These are phyloP conservation scores for Cydia strobilella DNA, from an alignment of 1,140 invertebrate species.

Conservation along the genomic window DNA sequence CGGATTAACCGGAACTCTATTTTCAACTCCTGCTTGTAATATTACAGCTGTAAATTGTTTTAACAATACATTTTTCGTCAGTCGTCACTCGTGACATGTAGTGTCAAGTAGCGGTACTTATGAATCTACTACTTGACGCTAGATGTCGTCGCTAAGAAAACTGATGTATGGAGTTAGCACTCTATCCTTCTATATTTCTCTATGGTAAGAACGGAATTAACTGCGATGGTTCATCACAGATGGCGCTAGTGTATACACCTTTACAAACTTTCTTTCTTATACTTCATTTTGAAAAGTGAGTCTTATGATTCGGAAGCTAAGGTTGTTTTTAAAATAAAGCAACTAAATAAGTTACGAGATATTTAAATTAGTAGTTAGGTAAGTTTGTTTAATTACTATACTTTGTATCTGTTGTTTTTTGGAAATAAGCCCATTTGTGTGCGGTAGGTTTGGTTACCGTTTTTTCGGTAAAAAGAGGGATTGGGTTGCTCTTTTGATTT, in stretches of 20 bases:
- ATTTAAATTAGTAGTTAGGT: background rate
- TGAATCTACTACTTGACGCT: too few relatives aligned
- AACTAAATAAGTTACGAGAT: background rate
- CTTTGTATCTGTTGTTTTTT: constrained; percentile 32
- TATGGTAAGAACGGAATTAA: constrained; percentile 10
- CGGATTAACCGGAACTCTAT: too few relatives aligned
- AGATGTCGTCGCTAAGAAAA: too few relatives aligned
- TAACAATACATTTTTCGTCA: too few relatives aligned
- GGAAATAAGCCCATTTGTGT: background rate
- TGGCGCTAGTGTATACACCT: background rate
- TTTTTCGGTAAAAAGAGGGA: background rate
- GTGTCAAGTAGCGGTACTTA: too few relatives aligned
- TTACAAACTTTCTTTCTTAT: background rate
- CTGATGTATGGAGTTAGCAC: too few relatives aligned
- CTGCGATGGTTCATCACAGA: background rate
- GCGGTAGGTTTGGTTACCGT: constrained; percentile 5
- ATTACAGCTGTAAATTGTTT: too few relatives aligned
- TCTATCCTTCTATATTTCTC: too few relatives aligned
- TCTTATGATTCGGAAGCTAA: background rate
- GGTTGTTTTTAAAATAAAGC: background rate
- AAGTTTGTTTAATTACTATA: constrained; percentile 28
- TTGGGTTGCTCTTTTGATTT: background rate
- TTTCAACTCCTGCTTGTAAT: too few relatives aligned
- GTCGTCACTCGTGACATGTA: too few relatives aligned
- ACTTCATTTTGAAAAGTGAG: background rate